A percentile compares a stretch with the other conserved stretches of the same genome.
Evolutionary conservation across 2,888 invertebrate genomes (phyloP).

Genomic region (Phytoseiulus persimilis): DNA sequence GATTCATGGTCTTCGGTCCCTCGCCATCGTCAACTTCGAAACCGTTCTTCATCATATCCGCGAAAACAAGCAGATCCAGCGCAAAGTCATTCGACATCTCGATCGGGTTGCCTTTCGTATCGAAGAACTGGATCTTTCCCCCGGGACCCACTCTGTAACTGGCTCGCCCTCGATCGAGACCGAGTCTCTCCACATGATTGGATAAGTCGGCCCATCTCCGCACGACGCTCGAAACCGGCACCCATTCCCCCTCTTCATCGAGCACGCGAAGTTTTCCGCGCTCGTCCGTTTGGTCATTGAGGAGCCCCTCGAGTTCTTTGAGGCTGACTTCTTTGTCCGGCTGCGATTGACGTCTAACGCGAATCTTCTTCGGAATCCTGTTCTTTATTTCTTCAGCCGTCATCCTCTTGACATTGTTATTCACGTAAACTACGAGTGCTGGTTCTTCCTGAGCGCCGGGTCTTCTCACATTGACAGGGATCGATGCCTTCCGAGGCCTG

Average conservation of each 20-base stretch:
- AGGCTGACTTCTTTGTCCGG: not conserved
- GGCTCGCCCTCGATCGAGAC: not conserved
- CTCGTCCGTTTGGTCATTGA: not conserved
- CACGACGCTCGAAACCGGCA: not conserved
- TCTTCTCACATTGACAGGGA: too few relatives aligned
- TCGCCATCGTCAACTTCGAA: not conserved
- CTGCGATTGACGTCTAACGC: not conserved
- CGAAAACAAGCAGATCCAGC: not conserved
- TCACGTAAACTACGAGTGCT: not conserved
- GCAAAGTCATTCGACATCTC: not conserved
- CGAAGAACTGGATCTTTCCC: not conserved
- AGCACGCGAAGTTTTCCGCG: not conserved
- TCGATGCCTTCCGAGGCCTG: too few relatives aligned
- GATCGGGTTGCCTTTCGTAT: not conserved
- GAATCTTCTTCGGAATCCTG: not conserved
- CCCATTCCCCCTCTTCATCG: not conserved
- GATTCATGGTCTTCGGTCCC: not conserved
- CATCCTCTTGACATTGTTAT: not conserved
- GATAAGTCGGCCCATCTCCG: not conserved
- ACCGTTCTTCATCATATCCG: not conserved
- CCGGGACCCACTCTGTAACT: not conserved
- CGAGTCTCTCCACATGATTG: not conserved
- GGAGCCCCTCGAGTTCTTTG: not conserved
- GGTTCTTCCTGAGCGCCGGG: not conserved
- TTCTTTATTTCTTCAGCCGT: not conserved